Conservation (phyloP, 2,797 vertebrate genomes). For the Brotula barbata region DNA sequence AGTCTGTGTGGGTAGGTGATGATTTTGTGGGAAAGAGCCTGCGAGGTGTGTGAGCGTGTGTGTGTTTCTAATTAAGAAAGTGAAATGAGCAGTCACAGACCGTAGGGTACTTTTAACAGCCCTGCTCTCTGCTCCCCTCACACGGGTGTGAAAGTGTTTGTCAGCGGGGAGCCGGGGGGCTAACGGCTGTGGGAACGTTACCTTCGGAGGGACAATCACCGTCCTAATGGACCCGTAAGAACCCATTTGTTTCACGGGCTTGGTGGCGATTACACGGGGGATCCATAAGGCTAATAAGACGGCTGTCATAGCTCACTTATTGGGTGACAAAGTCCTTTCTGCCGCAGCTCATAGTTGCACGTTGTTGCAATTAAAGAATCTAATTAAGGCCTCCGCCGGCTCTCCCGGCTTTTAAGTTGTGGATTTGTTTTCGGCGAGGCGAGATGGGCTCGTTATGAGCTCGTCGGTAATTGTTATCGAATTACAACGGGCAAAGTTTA, state of each 20-base stretch:
- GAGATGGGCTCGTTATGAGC: constrained; percentile 29
- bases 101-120: constrained; percentile 53
- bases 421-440: not conserved
- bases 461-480: constrained; percentile 40
- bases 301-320: constrained; percentile 8
- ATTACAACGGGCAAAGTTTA: constrained; percentile 50
- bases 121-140: constrained; percentile 47
- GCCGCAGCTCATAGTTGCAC: not conserved
- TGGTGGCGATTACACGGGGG: not conserved
- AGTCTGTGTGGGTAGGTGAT: constrained; percentile 14
- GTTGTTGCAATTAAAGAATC: constrained; percentile 27
- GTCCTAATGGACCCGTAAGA: constrained; percentile 38
- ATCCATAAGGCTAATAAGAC: not conserved
- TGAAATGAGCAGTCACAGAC: constrained; percentile 54
- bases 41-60: constrained; percentile 39
- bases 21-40: constrained; percentile 52
- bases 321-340: constrained; percentile 8
- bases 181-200: constrained; percentile 61
- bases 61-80: constrained; percentile 68
- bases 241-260: constrained; percentile 41
- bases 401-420: constrained; percentile 15
- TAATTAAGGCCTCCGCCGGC: constrained; percentile 18
- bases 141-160: constrained; percentile 71
- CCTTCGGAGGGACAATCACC: constrained; percentile 14
- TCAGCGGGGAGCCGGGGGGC: constrained; percentile 47